These are phyloP conservation scores for Patella depressa DNA, from an alignment of 2,888 invertebrate species.

Conservation along the genomic window DNA sequence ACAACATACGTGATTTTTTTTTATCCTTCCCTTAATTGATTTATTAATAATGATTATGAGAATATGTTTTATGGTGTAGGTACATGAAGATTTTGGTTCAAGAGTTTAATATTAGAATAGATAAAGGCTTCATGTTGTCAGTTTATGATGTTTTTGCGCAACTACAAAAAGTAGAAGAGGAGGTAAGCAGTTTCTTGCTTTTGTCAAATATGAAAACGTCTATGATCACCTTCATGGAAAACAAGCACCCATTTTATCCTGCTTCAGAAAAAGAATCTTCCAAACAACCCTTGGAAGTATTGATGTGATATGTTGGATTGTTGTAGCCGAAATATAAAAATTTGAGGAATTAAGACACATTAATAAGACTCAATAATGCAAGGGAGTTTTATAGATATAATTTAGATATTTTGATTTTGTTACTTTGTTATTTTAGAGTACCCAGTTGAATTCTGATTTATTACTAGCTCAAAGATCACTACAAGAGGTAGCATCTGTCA, in stretches of 20 bases:
- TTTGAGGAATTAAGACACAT: too few relatives aligned
- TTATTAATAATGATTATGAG: background rate
- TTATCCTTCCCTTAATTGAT: background rate
- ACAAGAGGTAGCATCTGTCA: conserved; percentile 60
- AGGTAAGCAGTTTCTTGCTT: conserved; percentile 71
- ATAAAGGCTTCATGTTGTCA: conserved; percentile 79
- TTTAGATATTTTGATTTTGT: background rate
- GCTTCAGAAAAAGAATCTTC: too few relatives aligned
- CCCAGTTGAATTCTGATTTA: conserved; percentile 62
- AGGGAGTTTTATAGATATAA: too few relatives aligned
- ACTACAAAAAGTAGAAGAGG: conserved; percentile 76
- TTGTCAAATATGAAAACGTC: background rate
- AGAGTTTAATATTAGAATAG: conserved; percentile 80
- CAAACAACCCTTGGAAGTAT: background rate
- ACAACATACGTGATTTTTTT: background rate
- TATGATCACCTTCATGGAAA: background rate
- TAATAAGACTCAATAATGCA: too few relatives aligned
- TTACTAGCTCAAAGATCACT: conserved; percentile 59
- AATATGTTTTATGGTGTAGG: conserved; percentile 58
- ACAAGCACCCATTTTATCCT: too few relatives aligned
- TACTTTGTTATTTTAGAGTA: conserved; percentile 51
- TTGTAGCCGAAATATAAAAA: too few relatives aligned
- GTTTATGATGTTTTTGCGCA: conserved; percentile 78
- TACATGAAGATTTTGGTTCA: conserved; percentile 78
- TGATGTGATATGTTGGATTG: background rate